Percentiles rank a stretch among this genome's conserved stretches.
Conservation (phyloP, 2,888 invertebrate genomes). For the Melieria picta region DNA sequence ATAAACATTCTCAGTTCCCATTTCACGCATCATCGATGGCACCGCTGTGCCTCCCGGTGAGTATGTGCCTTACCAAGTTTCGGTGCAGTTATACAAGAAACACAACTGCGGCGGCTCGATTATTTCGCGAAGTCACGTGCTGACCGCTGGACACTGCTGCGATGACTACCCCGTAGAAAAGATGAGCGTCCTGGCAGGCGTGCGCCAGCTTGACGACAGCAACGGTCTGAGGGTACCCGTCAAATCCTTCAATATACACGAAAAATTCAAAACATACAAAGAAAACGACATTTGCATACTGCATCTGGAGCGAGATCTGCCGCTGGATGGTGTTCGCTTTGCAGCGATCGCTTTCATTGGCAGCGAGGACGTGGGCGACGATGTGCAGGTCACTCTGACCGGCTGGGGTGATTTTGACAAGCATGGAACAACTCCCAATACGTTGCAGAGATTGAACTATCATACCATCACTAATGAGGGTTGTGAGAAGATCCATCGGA, state of each 20-base stretch:
- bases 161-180: too few species aligned
- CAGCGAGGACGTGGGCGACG: conserved; percentile 45
- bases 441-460: conserved; percentile 57
- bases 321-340: conserved; percentile 55
- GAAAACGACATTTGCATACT: conserved; percentile 63
- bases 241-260: conserved; percentile 54
- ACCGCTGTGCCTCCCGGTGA: conserved; percentile 49
- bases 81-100: conserved; percentile 53
- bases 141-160: too few species aligned
- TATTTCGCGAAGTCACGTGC: conserved; percentile 52
- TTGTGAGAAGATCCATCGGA: conserved; percentile 50
- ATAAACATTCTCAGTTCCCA: not conserved
- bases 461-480: conserved; percentile 57
- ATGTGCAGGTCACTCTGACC: conserved; percentile 56
- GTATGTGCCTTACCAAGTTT: conserved; percentile 63
- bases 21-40: conserved; percentile 58
- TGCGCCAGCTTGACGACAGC: conserved; percentile 51
- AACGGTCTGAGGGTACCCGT: conserved; percentile 52
- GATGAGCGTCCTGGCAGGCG: conserved; percentile 57
- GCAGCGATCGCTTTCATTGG: conserved; percentile 60
- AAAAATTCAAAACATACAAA: too few species aligned
- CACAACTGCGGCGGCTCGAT: conserved; percentile 65
- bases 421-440: conserved; percentile 53
- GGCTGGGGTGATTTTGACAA: conserved; percentile 57
- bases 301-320: conserved; percentile 51